phyloP scores from a whole-genome alignment of 2,113 vertebrate genomes.

The Oncorhynchus nerka region DNA sequence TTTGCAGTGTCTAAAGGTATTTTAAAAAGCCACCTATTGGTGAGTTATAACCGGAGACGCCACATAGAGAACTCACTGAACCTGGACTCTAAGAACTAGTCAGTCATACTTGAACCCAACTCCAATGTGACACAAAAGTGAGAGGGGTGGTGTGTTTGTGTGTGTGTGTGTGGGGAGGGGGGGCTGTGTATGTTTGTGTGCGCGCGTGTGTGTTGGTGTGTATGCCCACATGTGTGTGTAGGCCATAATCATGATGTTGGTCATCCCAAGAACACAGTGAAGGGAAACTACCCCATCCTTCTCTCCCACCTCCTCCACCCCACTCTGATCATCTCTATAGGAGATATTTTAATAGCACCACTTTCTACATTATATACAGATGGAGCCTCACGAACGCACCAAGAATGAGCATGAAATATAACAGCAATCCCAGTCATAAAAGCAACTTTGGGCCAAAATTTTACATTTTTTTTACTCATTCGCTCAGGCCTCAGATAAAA shows the following conservation, averaged over 20 bases:
- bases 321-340: neutral
- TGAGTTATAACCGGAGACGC: no score
- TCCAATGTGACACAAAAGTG: no score
- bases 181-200: neutral
- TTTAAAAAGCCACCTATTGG: no score
- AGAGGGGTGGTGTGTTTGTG: neutral
- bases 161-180: neutral
- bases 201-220: neutral
- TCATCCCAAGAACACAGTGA: neutral
- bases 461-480: neutral
- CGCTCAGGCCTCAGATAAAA: constrained; percentile 23
- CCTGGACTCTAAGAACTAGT: no score
- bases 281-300: neutral
- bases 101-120: no score
- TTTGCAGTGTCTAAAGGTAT: no score
- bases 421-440: neutral
- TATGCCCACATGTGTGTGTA: neutral
- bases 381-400: neutral
- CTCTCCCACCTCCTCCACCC: neutral
- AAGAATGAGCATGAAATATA: neutral
- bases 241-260: neutral
- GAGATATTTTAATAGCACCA: neutral
- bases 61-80: no score
- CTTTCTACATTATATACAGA: neutral
- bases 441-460: neutral